Evolutionary conservation across 2,888 invertebrate genomes (phyloP).

Genomic region (Tubiluchus corallicola): DNA sequence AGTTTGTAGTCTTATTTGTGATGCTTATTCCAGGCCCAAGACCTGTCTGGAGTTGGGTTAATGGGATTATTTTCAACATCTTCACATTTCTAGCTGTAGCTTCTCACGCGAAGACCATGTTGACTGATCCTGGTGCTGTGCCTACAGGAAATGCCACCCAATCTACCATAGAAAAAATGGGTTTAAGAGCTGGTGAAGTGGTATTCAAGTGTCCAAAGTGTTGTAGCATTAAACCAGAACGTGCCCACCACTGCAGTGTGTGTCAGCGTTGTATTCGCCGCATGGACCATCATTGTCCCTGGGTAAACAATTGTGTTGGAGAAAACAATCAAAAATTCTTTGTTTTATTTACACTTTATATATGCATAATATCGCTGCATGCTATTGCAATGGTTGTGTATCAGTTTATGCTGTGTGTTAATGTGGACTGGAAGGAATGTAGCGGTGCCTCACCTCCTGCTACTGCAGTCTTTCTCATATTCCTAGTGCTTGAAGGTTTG

Average conservation of each 20-base stretch:
- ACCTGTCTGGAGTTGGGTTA: no score
- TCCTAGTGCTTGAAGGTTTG: slow-evolving; percentile 78
- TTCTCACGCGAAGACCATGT: no score
- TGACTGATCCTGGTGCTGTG: no score
- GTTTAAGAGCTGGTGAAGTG: slow-evolving; percentile 71
- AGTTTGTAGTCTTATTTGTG: no score
- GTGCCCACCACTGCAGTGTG: slow-evolving; percentile 69
- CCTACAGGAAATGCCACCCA: slow-evolving; percentile 87
- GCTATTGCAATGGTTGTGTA: slow-evolving; percentile 74
- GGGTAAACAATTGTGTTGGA: slow-evolving; percentile 90
- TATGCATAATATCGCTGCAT: slow-evolving; percentile 87
- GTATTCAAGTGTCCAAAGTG: slow-evolving; percentile 91
- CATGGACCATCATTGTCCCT: slow-evolving; percentile 70
- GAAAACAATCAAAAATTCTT: slow-evolving; percentile 99
- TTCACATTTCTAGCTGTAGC: no score
- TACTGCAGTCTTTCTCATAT: slow-evolving; percentile 74
- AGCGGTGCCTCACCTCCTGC: slow-evolving; percentile 83
- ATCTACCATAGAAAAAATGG: slow-evolving; percentile 84
- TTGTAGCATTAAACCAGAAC: slow-evolving; percentile 82
- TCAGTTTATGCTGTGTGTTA: slow-evolving; percentile 81
- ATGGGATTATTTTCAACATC: no score
- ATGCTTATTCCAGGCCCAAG: no score
- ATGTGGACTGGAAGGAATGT: slow-evolving; percentile 81
- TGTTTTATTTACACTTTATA: slow-evolving; percentile 93
- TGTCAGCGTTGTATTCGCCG: slow-evolving; percentile 48